A percentile compares a stretch with the other conserved stretches of the same genome.
Conservation (phyloP, 2,797 vertebrate genomes). For the Mergus octosetaceus region DNA sequence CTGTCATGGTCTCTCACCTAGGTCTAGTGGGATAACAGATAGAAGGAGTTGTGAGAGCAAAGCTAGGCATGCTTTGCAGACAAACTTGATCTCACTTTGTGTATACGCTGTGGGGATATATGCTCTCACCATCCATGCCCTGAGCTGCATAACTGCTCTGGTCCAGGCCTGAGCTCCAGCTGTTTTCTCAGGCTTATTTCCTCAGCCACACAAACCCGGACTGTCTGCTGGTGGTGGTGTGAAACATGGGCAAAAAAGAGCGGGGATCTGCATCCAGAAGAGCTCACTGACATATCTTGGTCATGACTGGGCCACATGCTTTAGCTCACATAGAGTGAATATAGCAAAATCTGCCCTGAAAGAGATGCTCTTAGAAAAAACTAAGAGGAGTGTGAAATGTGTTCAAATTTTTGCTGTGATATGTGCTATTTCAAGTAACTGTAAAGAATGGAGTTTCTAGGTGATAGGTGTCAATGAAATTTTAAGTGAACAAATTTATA, state of each 20-base stretch:
- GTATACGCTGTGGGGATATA: fast-evolving
- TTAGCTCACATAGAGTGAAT: background rate
- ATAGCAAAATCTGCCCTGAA: background rate
- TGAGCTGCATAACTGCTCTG: background rate
- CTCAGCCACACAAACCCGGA: background rate
- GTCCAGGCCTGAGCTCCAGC: background rate
- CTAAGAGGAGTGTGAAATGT: background rate
- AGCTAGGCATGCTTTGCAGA: fast-evolving
- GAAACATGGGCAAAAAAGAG: background rate
- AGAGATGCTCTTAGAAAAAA: background rate
- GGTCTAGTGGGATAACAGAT: background rate
- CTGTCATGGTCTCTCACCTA: background rate
- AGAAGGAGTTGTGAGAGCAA: background rate
- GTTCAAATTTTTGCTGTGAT: background rate
- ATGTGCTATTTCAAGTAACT: background rate
- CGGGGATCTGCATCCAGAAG: background rate
- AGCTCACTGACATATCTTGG: fast-evolving
- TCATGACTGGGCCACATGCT: fast-evolving
- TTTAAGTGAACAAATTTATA: background rate
- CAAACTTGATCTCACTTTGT: background rate
- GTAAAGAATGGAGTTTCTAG: background rate
- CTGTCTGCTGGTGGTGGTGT: background rate
- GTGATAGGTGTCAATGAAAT: background rate
- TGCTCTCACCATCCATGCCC: fast-evolving
- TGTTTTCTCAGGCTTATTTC: background rate